phyloP scores from a whole-genome alignment of 2,888 invertebrate genomes.

The Aelia acuminata region DNA sequence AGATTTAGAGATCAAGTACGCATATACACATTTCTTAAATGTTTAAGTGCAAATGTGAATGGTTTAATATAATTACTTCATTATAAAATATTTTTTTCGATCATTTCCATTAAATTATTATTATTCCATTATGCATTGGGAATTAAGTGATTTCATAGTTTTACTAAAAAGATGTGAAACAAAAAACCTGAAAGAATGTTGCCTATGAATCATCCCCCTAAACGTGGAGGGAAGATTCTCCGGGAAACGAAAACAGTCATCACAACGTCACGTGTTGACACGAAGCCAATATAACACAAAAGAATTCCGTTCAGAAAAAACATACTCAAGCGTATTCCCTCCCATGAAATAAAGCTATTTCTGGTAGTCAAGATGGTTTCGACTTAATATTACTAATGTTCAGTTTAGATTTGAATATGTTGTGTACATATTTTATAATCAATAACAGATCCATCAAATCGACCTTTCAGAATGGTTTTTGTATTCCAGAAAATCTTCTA shows the following conservation, averaged over 20 bases:
- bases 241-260: neutral
- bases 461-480: too few relatives aligned
- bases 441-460: neutral
- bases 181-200: neutral
- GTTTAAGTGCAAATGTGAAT: neutral
- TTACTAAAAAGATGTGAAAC: neutral
- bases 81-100: neutral
- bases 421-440: neutral
- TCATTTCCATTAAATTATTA: neutral
- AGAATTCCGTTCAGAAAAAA: neutral
- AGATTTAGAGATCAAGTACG: too few relatives aligned
- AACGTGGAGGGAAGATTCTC: neutral
- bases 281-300: neutral
- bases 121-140: neutral
- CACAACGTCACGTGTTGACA: conserved; percentile 1
- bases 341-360: neutral
- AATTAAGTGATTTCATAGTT: neutral
- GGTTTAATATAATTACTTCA: too few relatives aligned
- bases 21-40: neutral
- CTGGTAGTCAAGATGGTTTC: neutral
- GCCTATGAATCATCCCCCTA: neutral
- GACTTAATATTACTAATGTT: neutral
- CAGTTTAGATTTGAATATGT: neutral
- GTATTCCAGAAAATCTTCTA: too few relatives aligned
- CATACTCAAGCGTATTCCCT: neutral